A percentile compares a stretch with the other conserved stretches of the same genome.
These are phyloP conservation scores for Ammodytes dubius DNA, from an alignment of 2,113 vertebrate species.

Conservation along the genomic window DNA sequence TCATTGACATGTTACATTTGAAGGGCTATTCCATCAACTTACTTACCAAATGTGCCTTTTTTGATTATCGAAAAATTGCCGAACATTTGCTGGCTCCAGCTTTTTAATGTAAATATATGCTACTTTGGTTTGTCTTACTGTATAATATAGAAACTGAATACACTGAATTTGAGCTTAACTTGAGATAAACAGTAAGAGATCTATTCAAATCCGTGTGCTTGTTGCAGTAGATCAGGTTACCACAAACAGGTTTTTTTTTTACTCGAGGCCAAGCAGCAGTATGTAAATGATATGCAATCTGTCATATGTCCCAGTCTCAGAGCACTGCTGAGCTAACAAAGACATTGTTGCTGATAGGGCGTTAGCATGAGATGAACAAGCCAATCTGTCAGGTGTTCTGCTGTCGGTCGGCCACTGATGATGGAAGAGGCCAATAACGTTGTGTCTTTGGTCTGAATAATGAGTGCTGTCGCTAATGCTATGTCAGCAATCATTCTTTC, in stretches of 20 bases:
- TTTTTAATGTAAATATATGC: not conserved
- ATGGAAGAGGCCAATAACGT: not conserved
- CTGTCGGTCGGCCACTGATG: not conserved
- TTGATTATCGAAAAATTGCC: not conserved
- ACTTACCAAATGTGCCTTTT: not conserved
- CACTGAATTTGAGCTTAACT: too few species aligned
- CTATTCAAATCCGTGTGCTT: conserved; percentile 20
- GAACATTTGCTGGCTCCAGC: not conserved
- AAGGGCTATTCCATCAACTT: not conserved
- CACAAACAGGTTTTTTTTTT: conserved; percentile 1
- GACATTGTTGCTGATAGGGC: conserved; percentile 28
- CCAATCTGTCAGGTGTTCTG: conserved; percentile 23
- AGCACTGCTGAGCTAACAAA: conserved; percentile 17
- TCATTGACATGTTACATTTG: not conserved
- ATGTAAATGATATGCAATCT: conserved; percentile 38
- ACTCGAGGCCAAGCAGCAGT: conserved; percentile 23
- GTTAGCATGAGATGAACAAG: conserved; percentile 36
- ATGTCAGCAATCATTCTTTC: conserved; percentile 35
- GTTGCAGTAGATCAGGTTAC: not conserved
- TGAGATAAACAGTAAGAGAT: not conserved
- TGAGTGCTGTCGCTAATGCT: conserved; percentile 16
- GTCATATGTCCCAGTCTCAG: not conserved
- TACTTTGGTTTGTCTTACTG: not conserved
- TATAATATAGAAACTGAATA: too few species aligned
- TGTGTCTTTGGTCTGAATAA: conserved; percentile 30